phyloP scores from a whole-genome alignment of 2,888 invertebrate genomes.

The Volucella inflata region DNA sequence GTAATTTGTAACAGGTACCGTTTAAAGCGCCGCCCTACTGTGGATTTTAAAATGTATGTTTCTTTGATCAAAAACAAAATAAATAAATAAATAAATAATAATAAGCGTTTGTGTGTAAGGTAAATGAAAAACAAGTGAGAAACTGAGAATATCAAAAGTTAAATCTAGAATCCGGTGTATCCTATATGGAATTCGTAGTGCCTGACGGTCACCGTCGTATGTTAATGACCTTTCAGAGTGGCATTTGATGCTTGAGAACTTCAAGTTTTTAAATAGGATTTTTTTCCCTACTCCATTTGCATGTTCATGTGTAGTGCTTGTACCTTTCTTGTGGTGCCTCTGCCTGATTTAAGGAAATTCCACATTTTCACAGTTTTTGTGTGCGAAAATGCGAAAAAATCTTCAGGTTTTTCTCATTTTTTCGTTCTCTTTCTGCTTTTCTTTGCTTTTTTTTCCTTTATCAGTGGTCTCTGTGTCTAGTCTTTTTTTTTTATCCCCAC shows the following conservation, averaged over 20 bases:
- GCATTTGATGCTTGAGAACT: conserved; percentile 1
- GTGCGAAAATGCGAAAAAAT: too few species aligned
- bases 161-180: not conserved
- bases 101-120: not conserved
- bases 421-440: too few species aligned
- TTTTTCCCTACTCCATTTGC: not conserved
- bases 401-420: too few species aligned
- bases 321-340: too few species aligned
- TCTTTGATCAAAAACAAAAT: too few species aligned
- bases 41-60: conserved; percentile 7
- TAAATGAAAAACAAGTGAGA: not conserved
- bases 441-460: too few species aligned
- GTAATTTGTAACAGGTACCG: not conserved
- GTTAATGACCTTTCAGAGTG: conserved; percentile 45
- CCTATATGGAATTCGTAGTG: not conserved
- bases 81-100: too few species aligned
- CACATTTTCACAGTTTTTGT: too few species aligned
- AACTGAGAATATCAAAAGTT: not conserved
- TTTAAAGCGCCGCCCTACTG: not conserved
- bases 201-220: conserved; percentile 1
- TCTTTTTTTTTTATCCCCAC: too few species aligned
- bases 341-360: too few species aligned
- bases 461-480: too few species aligned
- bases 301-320: too few species aligned
- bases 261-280: not conserved